Evolutionary conservation across 2,888 invertebrate species (phyloP).

Genomic region (Cynaeus angustus): DNA sequence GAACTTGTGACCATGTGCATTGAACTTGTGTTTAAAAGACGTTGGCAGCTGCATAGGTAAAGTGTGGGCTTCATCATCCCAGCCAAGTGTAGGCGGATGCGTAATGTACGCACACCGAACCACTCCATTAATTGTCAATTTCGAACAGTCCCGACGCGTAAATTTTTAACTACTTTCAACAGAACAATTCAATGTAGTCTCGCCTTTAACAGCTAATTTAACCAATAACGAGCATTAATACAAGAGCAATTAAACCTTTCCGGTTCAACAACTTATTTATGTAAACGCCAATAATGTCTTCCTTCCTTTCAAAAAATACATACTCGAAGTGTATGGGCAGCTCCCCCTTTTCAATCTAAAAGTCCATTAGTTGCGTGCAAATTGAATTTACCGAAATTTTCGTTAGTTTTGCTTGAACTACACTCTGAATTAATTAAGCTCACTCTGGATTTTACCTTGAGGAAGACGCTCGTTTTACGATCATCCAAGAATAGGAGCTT

Average conservation of each 20-base stretch:
- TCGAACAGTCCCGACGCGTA: neutral
- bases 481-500: constrained; percentile 11
- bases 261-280: constrained; percentile 40
- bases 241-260: constrained; percentile 46
- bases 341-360: constrained; percentile 30
- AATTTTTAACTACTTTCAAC: constrained; percentile 21
- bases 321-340: constrained; percentile 1
- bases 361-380: constrained; percentile 25
- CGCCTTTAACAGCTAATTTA: constrained; percentile 31
- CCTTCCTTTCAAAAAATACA: too few species aligned
- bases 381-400: constrained; percentile 35
- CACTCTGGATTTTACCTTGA: constrained; percentile 1
- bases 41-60: constrained; percentile 53
- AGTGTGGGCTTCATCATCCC: constrained; percentile 50
- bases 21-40: constrained; percentile 57
- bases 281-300: too few species aligned
- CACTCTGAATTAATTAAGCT: constrained; percentile 26
- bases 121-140: neutral
- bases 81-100: constrained; percentile 45
- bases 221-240: constrained; percentile 28
- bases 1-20: constrained; percentile 58
- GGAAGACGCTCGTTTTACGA: constrained; percentile 1
- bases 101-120: constrained; percentile 40
- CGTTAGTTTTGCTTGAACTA: constrained; percentile 23
- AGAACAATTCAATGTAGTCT: too few species aligned